phyloP scores from a whole-genome alignment of 1,140 invertebrate species.

The Drosophila erecta region DNA sequence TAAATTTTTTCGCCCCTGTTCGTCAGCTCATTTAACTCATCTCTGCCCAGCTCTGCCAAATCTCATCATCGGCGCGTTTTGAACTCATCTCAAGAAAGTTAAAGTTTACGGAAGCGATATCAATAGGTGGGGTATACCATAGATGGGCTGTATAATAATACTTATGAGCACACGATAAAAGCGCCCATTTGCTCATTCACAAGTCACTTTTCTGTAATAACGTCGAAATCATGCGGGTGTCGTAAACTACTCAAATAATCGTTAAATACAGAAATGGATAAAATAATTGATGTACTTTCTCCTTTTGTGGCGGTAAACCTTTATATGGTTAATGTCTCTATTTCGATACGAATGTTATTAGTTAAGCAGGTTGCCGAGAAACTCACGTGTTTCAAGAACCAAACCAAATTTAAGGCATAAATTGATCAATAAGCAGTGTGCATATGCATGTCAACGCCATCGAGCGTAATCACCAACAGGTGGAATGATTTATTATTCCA shows the following conservation, averaged over 20 bases:
- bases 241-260: neutral
- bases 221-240: neutral
- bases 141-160: neutral
- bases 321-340: neutral
- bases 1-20: conserved; percentile 27
- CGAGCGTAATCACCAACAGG: too few species aligned
- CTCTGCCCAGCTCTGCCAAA: conserved; percentile 10
- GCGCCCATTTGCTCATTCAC: neutral
- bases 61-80: neutral
- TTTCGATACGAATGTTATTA: neutral
- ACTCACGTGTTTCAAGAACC: too few species aligned
- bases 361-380: too few species aligned
- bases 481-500: too few species aligned
- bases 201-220: neutral
- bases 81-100: conserved; percentile 8
- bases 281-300: neutral
- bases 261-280: neutral
- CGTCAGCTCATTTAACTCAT: conserved; percentile 4
- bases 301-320: neutral
- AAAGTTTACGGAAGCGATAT: conserved; percentile 2
- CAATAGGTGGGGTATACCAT: neutral
- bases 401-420: too few species aligned
- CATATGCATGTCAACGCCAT: too few species aligned
- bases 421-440: too few species aligned
- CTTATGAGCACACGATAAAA: neutral